These are phyloP conservation scores for Drosophila subpulchrella DNA, from an alignment of 1,140 invertebrate genomes.

Conservation along the genomic window DNA sequence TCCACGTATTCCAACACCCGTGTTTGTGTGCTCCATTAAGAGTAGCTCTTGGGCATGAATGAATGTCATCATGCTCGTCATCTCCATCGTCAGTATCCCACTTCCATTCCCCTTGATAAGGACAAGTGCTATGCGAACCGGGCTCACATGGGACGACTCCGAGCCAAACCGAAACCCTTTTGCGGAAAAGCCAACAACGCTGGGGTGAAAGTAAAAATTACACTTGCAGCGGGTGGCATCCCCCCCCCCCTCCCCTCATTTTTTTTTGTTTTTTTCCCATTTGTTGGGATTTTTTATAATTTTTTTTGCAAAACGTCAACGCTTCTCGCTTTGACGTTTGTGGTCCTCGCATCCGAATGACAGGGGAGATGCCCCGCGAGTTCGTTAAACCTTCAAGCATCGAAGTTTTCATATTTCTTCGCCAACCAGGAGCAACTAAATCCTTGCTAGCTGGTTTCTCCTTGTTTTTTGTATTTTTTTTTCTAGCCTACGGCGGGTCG, in stretches of 20 bases:
- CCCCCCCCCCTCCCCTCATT: not conserved
- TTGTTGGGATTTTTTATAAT: slow-evolving; percentile 6
- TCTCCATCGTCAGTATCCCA: slow-evolving; percentile 30
- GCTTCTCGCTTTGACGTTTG: slow-evolving; percentile 68
- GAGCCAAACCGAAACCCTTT: slow-evolving; percentile 20
- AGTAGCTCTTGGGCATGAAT: slow-evolving; percentile 80
- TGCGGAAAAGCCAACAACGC: slow-evolving; percentile 16
- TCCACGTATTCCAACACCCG: slow-evolving; percentile 7
- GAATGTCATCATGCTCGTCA: slow-evolving; percentile 71
- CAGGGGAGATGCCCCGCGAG: slow-evolving; percentile 39
- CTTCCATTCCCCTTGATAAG: slow-evolving; percentile 25
- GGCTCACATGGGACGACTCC: slow-evolving; percentile 56
- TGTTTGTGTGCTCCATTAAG: slow-evolving; percentile 58
- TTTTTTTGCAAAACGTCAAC: slow-evolving; percentile 54
- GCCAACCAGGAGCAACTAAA: slow-evolving; percentile 58
- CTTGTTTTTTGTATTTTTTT: not conserved
- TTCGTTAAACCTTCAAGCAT: slow-evolving; percentile 82
- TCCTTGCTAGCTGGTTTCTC: slow-evolving; percentile 19
- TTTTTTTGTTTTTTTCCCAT: not conserved
- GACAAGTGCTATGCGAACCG: slow-evolving; percentile 58
- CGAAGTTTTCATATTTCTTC: slow-evolving; percentile 75
- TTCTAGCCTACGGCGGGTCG: slow-evolving; percentile 45
- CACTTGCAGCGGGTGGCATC: slow-evolving; percentile 41
- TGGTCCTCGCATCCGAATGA: slow-evolving; percentile 50
- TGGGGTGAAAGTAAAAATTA: slow-evolving; percentile 77